These are phyloP conservation scores for Gallinago solitaria DNA, from an alignment of 2,797 vertebrate genomes.

Conservation along the genomic window DNA sequence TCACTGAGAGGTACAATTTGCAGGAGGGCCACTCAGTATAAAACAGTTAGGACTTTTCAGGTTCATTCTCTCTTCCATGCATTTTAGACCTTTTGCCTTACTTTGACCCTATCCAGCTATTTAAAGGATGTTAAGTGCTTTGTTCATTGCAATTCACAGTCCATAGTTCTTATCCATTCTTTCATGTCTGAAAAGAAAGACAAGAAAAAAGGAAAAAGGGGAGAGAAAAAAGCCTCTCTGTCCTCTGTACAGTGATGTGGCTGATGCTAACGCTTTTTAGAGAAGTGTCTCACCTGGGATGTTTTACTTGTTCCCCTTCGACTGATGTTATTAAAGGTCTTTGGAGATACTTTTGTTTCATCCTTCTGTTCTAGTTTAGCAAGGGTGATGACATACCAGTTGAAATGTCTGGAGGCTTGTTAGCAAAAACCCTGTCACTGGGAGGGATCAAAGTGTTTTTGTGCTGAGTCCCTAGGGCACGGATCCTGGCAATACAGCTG, in stretches of 20 bases:
- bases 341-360: conserved; percentile 75
- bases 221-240: background rate
- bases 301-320: conserved; percentile 65
- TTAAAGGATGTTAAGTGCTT: conserved; percentile 53
- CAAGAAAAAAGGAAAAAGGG: background rate
- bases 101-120: conserved; percentile 42
- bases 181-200: conserved; percentile 50
- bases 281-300: conserved; percentile 53
- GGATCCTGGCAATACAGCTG: conserved; percentile 72
- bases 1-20: background rate
- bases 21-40: background rate
- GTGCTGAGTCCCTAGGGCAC: conserved; percentile 69
- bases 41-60: background rate
- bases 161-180: conserved; percentile 8
- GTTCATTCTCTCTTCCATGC: background rate
- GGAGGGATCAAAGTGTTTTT: conserved; percentile 75
- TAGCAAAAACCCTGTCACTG: conserved; percentile 77
- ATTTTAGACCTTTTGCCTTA: conserved; percentile 7
- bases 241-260: background rate
- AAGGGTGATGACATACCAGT: conserved; percentile 76
- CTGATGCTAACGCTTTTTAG: background rate
- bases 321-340: conserved; percentile 75
- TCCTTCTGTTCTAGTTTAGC: conserved; percentile 71
- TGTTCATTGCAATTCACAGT: conserved; percentile 40
- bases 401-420: conserved; percentile 80